These are phyloP conservation scores for Phoenicopterus ruber DNA, from an alignment of 2,113 vertebrate genomes.

Conservation along the genomic window DNA sequence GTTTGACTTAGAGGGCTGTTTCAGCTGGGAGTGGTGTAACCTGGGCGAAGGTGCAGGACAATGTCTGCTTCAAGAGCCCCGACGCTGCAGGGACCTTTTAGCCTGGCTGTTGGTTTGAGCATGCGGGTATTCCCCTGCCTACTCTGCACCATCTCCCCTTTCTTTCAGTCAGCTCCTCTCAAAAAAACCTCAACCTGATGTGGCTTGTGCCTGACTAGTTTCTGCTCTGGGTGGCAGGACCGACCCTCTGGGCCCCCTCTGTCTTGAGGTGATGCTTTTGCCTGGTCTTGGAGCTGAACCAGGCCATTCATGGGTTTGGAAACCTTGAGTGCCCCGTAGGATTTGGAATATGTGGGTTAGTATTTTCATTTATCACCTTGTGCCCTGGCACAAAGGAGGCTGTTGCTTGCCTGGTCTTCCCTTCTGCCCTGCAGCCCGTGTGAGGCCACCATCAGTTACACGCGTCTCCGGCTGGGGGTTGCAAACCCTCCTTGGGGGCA, in stretches of 20 bases:
- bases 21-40: not conserved
- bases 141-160: not conserved
- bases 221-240: not conserved
- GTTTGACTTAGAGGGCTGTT: not conserved
- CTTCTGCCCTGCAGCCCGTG: too few species aligned
- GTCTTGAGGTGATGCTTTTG: not conserved
- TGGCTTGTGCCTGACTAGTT: not conserved
- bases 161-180: not conserved
- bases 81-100: not conserved
- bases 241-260: not conserved
- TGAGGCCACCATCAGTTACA: fast-evolving
- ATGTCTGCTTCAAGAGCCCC: not conserved
- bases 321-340: not conserved
- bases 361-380: not conserved
- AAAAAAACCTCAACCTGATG: not conserved
- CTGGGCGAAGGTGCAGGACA: fast-evolving
- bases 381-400: not conserved
- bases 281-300: not conserved
- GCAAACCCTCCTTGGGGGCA: not conserved
- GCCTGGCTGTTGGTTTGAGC: not conserved
- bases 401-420: not conserved
- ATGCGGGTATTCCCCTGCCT: not conserved
- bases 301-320: not conserved
- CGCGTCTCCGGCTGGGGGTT: not conserved
- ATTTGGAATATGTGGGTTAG: not conserved